Conservation (phyloP, 2,888 invertebrate species). For the Drosophila subquinaria region DNA sequence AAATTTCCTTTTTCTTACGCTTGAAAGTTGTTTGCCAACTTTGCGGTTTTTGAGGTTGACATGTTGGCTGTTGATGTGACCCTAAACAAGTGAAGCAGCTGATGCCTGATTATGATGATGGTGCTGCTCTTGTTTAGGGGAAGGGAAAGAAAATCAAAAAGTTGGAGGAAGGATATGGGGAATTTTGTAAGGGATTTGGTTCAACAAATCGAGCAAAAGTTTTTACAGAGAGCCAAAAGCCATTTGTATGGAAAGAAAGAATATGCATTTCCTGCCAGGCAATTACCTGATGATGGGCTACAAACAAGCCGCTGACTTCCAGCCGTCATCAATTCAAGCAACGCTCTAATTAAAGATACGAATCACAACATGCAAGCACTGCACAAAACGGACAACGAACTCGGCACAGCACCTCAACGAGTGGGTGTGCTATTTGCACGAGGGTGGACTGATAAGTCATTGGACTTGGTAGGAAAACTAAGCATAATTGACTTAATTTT, state of each 20-base stretch:
- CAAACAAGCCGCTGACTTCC: conserved; percentile 77
- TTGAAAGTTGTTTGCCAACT: conserved; percentile 77
- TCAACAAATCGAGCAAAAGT: conserved; percentile 57
- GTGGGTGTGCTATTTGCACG: background rate
- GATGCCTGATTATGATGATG: conserved; percentile 73
- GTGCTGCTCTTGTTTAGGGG: conserved; percentile 23
- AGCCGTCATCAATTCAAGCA: conserved; percentile 72
- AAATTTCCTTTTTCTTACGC: conserved; percentile 50
- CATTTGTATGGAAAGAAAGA: conserved; percentile 60
- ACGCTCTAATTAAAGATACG: conserved; percentile 76
- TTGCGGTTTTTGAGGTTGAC: conserved; percentile 82
- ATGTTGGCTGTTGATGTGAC: conserved; percentile 79
- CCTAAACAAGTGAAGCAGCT: conserved; percentile 73
- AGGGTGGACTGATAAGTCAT: background rate
- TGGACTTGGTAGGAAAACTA: background rate
- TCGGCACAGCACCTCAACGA: conserved; percentile 18
- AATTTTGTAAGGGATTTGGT: conserved; percentile 1
- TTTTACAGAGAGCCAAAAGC: conserved; percentile 35
- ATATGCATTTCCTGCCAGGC: conserved; percentile 81
- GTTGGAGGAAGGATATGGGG: background rate
- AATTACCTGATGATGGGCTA: conserved; percentile 77
- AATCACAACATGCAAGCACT: conserved; percentile 73
- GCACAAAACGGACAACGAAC: conserved; percentile 73
- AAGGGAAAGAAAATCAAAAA: background rate
- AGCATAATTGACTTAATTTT: too few relatives aligned